Percentiles rank a stretch among this genome's conserved stretches.
phyloP scores from a whole-genome alignment of 1,140 invertebrate species.

The Dreissena polymorpha region DNA sequence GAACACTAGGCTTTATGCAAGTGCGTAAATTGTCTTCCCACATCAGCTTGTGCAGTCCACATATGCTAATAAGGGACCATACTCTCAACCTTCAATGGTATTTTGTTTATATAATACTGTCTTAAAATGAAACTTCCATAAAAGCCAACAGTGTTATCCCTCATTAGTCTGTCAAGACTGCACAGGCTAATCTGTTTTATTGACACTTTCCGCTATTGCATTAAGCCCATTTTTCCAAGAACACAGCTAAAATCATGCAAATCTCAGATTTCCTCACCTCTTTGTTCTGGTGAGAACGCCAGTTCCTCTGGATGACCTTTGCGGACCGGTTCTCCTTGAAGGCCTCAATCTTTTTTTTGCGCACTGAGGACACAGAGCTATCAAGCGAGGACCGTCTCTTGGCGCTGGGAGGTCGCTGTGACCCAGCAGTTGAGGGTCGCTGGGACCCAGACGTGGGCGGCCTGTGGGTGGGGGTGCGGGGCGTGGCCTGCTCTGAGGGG shows the following conservation, averaged over 20 bases:
- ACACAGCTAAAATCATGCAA: too few species aligned
- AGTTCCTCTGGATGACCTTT: conserved; percentile 49
- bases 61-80: too few species aligned
- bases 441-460: neutral
- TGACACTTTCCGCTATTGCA: neutral
- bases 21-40: too few species aligned
- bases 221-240: neutral
- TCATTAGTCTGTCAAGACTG: neutral
- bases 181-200: neutral
- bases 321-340: conserved; percentile 52
- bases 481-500: neutral
- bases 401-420: conserved; percentile 20
- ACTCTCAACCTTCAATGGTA: too few species aligned
- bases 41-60: too few species aligned
- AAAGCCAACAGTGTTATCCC: neutral
- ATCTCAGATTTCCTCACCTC: neutral
- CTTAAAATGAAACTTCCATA: neutral
- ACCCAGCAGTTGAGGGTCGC: conserved; percentile 4
- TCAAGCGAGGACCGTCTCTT: conserved; percentile 44
- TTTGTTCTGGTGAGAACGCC: conserved; percentile 44
- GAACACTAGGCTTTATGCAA: too few species aligned
- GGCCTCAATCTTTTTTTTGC: conserved; percentile 41
- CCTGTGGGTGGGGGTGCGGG: neutral
- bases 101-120: too few species aligned
- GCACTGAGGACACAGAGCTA: conserved; percentile 25